Conservation (phyloP, 1,140 invertebrate genomes). For the Drosophila neocordata region DNA sequence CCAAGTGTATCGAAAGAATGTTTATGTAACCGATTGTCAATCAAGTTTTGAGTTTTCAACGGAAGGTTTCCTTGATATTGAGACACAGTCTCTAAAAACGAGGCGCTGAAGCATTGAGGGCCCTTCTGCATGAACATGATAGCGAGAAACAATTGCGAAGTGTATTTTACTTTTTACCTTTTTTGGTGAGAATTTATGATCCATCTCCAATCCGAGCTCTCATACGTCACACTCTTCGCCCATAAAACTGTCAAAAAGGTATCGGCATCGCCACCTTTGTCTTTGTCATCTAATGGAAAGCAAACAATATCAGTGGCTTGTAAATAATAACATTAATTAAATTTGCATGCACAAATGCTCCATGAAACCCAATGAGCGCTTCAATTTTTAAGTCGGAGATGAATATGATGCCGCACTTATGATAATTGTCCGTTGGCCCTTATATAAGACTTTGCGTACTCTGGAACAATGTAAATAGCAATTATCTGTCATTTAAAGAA, state of each 20-base stretch:
- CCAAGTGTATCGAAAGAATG: slow-evolving; percentile 54
- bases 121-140: too few relatives aligned
- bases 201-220: slow-evolving; percentile 44
- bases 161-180: slow-evolving; percentile 7
- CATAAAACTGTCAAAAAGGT: slow-evolving; percentile 59
- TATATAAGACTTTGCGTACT: slow-evolving; percentile 17
- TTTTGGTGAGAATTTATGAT: slow-evolving; percentile 52
- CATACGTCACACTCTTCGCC: slow-evolving; percentile 49
- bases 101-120: slow-evolving; percentile 8
- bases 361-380: slow-evolving; percentile 53
- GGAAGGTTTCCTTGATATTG: slow-evolving; percentile 35
- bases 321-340: slow-evolving; percentile 79
- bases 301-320: slow-evolving; percentile 63
- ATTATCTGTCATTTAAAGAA: slow-evolving; percentile 37
- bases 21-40: slow-evolving; percentile 29
- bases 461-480: slow-evolving; percentile 50
- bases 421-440: slow-evolving; percentile 21
- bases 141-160: background rate
- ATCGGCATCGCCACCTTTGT: slow-evolving; percentile 11
- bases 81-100: slow-evolving; percentile 16
- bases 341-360: slow-evolving; percentile 75
- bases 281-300: slow-evolving; percentile 64
- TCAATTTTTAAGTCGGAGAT: slow-evolving; percentile 45
- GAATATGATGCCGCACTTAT: slow-evolving; percentile 53
- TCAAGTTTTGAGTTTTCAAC: slow-evolving; percentile 4